Conservation (phyloP, 2,797 vertebrate genomes). For the Pteropus rufus region DNA sequence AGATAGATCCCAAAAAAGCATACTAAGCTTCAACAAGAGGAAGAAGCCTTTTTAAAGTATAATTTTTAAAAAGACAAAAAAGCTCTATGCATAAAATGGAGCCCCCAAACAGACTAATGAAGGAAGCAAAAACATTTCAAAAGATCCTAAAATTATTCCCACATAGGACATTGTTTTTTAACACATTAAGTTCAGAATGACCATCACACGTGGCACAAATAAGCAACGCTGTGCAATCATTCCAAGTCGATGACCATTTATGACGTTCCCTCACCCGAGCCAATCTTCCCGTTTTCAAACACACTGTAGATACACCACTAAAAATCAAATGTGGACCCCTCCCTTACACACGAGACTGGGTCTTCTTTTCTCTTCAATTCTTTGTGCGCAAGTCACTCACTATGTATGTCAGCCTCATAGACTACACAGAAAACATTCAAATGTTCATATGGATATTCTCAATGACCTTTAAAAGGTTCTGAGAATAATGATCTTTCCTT, state of each 20-base stretch:
- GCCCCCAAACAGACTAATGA: background rate
- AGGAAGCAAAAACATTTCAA: background rate
- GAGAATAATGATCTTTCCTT: background rate
- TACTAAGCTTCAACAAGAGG: background rate
- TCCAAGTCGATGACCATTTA: background rate
- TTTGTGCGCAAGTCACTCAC: background rate
- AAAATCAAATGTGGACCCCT: background rate
- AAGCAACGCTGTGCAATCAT: background rate
- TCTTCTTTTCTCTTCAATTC: background rate
- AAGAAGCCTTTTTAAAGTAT: background rate
- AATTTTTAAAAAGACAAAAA: background rate
- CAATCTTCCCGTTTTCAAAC: background rate
- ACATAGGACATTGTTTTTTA: background rate
- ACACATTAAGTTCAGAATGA: background rate
- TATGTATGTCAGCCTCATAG: background rate
- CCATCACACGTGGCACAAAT: background rate
- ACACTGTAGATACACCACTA: background rate
- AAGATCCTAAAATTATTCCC: background rate
- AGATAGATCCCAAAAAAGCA: background rate
- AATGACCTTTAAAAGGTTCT: background rate
- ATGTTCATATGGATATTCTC: background rate
- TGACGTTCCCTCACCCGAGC: background rate
- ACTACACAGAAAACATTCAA: background rate
- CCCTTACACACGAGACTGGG: background rate
- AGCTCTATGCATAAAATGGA: slow-evolving; percentile 1